Evolutionary conservation across 2,888 invertebrate species (phyloP), one percentile per base, ranked within the genome.

Genomic region (Leptinotarsa rubiginosa): DNA sequence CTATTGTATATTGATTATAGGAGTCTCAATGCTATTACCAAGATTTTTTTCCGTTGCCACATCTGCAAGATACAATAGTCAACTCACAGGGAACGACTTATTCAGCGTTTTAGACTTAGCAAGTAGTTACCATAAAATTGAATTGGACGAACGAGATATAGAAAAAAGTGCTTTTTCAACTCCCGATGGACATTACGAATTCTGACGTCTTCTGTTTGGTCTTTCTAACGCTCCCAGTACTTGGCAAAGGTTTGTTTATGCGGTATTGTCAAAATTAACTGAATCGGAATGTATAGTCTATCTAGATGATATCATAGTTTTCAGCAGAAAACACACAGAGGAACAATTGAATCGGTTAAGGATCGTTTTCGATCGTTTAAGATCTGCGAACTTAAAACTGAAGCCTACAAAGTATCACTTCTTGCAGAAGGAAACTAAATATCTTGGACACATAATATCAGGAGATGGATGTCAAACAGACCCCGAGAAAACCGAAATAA

Each of bases 81-180:
- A n/a, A n/a, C n/a, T n/a, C n/a, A 20, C 25, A 7, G 62, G 47
- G 16, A 20, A 68, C 47, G 50, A 25, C 12, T 62, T 62, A 31
- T 84, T 85, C 65, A 78, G 80, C 1, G 80, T 80, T 2, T 69
- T 85, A 0, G 84, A 84, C 69, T 65, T 83, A 2, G 82, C 80
- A 5, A 77, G 78, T 2, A 83, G 81, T 0, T 85, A 82, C 66
- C 79, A 82, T 47, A 83, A 84, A 65, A 81, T 84, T 3, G 25
- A 72, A 7, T 74, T 84, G 18, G 74, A 76, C 3, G 54, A 71
- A 16, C 65, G 73, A 16, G 78, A 78, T n/a, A 59, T 22, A 13
- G 73, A 75, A 15, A 80, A 83, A 66, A 82, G 78, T 1, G 80
- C 68, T 16, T 75, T 75, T 65, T 20, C 67, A 2, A 72, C 64